Evolutionary conservation across 2,797 vertebrate genomes (phyloP).

Genomic region (Lacerta viridis): DNA sequence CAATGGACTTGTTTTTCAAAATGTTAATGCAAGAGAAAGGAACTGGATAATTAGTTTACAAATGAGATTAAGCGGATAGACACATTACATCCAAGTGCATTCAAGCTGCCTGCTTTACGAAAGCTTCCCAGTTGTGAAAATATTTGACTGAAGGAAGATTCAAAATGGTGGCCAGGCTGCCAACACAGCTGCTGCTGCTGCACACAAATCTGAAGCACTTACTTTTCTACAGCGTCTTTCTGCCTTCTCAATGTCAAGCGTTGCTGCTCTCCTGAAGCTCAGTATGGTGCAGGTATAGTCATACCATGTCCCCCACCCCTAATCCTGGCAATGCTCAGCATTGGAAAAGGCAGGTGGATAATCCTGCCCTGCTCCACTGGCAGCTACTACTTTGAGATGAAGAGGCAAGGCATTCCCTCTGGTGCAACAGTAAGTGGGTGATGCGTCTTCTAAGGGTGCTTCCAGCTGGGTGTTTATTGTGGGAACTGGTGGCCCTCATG

Average conservation of each 20-base stretch:
- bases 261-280: too few species aligned
- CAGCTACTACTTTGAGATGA: neutral
- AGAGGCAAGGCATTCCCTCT: neutral
- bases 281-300: too few species aligned
- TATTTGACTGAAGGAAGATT: neutral
- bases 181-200: too few species aligned
- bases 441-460: neutral
- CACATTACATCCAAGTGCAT: neutral
- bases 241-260: neutral
- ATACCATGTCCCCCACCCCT: too few species aligned
- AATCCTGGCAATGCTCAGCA: too few species aligned
- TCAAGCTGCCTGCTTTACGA: neutral
- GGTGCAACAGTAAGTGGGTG: neutral
- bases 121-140: neutral
- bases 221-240: neutral
- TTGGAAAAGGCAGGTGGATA: too few species aligned
- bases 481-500: too few species aligned
- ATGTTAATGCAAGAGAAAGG: neutral
- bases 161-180: too few species aligned
- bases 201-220: too few species aligned
- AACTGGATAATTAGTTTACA: neutral
- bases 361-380: too few species aligned
- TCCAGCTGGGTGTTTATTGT: neutral
- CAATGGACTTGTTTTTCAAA: neutral
- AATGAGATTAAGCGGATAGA: too few species aligned